Conservation (phyloP, 2,797 vertebrate species). For the Cephalopachus bancanus region DNA sequence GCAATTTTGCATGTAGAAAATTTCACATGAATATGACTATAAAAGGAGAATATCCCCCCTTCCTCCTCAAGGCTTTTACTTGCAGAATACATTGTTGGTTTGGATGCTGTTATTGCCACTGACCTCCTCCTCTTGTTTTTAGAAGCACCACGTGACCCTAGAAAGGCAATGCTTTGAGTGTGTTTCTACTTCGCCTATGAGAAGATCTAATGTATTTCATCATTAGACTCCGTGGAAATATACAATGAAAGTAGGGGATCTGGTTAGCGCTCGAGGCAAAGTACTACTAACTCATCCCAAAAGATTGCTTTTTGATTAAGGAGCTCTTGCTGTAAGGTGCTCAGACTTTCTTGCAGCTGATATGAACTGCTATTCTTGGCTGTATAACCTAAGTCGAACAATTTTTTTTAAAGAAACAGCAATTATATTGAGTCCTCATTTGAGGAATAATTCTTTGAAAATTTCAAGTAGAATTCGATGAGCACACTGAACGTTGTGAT, state of each 20-base stretch:
- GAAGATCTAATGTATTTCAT: conserved; percentile 80
- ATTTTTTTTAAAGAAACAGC: conserved; percentile 80
- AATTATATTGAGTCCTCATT: conserved; percentile 78
- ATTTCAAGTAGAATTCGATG: conserved; percentile 71
- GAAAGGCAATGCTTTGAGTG: conserved; percentile 50
- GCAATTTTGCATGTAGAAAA: background rate
- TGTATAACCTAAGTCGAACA: conserved; percentile 77
- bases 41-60: background rate
- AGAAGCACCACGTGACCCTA: conserved; percentile 42
- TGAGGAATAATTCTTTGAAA: conserved; percentile 76
- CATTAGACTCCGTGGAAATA: conserved; percentile 82
- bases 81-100: conserved; percentile 34
- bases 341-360: conserved; percentile 75
- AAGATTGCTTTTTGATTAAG: conserved; percentile 87
- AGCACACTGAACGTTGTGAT: conserved; percentile 51
- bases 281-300: conserved; percentile 85
- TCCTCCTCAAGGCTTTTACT: background rate
- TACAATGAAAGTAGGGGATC: conserved; percentile 80
- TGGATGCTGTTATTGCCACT: conserved; percentile 15
- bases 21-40: background rate
- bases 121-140: conserved; percentile 59
- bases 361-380: conserved; percentile 83
- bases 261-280: conserved; percentile 80
- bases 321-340: conserved; percentile 78
- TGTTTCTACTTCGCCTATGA: conserved; percentile 77